These are phyloP conservation scores for Microdon myrmicae DNA, from an alignment of 2,888 invertebrate species.

Conservation along the genomic window DNA sequence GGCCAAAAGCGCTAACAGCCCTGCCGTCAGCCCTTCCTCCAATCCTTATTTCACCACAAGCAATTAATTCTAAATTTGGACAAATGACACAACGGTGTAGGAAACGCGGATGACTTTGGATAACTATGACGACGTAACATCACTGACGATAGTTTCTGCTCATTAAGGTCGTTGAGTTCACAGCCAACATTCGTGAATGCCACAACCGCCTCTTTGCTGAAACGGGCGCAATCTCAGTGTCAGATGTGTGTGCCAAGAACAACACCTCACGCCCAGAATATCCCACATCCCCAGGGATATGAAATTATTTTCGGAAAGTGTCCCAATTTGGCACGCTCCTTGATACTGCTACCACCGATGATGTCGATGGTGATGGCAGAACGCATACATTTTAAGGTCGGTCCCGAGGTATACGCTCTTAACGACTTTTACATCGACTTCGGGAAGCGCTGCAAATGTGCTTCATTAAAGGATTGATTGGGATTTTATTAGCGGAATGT, in stretches of 20 bases:
- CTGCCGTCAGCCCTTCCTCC: slow-evolving; percentile 12
- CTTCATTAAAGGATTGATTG: slow-evolving; percentile 16
- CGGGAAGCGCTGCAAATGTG: not conserved
- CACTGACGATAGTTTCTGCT: slow-evolving; percentile 16
- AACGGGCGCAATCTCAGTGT: slow-evolving; percentile 16
- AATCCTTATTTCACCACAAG: no score
- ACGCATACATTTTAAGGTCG: slow-evolving; percentile 3
- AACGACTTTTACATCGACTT: not conserved
- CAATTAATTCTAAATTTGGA: slow-evolving; percentile 42
- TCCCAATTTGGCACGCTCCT: slow-evolving; percentile 22
- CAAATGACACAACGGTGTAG: slow-evolving; percentile 12
- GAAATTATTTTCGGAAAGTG: slow-evolving; percentile 18
- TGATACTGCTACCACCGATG: not conserved
- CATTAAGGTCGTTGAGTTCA: slow-evolving; percentile 23
- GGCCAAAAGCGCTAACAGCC: slow-evolving; percentile 20
- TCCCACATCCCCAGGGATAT: no score
- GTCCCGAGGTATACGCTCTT: no score
- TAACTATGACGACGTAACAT: slow-evolving; percentile 6
- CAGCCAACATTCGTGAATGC: no score
- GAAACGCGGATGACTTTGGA: not conserved
- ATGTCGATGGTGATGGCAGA: slow-evolving; percentile 16
- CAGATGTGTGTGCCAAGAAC: no score
- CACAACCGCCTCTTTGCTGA: no score
- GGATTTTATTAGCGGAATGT: slow-evolving; percentile 24
- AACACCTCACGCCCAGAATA: no score